Evolutionary conservation across 2,888 invertebrate genomes (phyloP).

Genomic region (Scaptomyza parva): DNA sequence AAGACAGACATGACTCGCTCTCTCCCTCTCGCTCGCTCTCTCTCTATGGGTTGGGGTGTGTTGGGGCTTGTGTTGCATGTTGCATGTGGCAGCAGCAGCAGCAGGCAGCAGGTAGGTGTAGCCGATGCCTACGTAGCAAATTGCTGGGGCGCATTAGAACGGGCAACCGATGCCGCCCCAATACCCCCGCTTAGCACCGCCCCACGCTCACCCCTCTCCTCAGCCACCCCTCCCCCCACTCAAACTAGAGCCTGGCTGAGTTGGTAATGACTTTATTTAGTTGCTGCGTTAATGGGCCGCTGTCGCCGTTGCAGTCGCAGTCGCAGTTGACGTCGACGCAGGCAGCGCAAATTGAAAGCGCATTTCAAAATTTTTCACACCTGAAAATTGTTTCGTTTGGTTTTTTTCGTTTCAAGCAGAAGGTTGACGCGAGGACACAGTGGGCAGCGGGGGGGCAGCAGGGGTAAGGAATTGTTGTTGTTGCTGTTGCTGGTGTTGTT

Average conservation of each 20-base stretch:
- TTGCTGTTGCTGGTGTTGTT: not conserved
- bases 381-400: constrained; percentile 74
- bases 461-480: constrained; percentile 7
- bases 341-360: constrained; percentile 77
- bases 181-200: no score
- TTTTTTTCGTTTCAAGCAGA: constrained; percentile 37
- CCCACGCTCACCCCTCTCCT: no score
- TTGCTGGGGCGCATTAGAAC: constrained; percentile 75
- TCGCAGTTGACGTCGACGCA: constrained; percentile 22
- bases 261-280: constrained; percentile 79
- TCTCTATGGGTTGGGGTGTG: constrained; percentile 19
- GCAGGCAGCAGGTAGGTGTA: constrained; percentile 79
- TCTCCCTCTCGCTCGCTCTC: not conserved
- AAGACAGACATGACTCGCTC: constrained; percentile 57
- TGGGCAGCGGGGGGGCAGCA: constrained; percentile 32
- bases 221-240: not conserved
- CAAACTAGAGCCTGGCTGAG: constrained; percentile 21
- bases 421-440: constrained; percentile 51
- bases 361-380: constrained; percentile 78
- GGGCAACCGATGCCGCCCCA: constrained; percentile 33
- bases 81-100: constrained; percentile 69
- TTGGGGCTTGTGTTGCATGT: constrained; percentile 13
- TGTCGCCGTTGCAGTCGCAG: constrained; percentile 31
- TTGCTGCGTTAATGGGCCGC: constrained; percentile 77
- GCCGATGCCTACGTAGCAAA: constrained; percentile 72